Percentiles rank a stretch among this genome's conserved stretches.
These are phyloP conservation scores for Ormyrus labotus DNA, from an alignment of 2,888 invertebrate species.

Conservation along the genomic window DNA sequence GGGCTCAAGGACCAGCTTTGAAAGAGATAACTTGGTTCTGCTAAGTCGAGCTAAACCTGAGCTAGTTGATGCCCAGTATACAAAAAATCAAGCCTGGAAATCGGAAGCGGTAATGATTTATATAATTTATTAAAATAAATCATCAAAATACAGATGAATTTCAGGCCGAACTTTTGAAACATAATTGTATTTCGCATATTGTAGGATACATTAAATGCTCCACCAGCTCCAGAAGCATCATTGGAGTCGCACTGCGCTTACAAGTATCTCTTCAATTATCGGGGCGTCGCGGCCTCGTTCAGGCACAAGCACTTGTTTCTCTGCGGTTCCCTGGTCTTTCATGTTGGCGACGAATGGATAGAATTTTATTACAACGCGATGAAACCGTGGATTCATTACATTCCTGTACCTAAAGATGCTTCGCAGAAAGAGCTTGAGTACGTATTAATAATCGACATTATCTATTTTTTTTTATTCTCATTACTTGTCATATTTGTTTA, in stretches of 20 bases:
- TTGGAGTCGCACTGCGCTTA: conserved; percentile 95
- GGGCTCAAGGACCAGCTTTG: conserved; percentile 94
- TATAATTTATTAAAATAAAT: too few species aligned
- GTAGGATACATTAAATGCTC: conserved; percentile 90
- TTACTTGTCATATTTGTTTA: not conserved
- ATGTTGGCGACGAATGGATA: conserved; percentile 94
- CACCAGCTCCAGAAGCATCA: conserved; percentile 90
- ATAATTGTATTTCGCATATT: conserved; percentile 28
- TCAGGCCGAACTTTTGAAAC: not conserved
- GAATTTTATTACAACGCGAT: conserved; percentile 95
- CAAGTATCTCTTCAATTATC: conserved; percentile 96
- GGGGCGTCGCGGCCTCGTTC: conserved; percentile 98
- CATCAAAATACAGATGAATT: too few species aligned
- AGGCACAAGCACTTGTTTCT: conserved; percentile 96
- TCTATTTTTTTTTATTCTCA: not conserved
- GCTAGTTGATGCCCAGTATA: conserved; percentile 94
- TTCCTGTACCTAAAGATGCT: conserved; percentile 86
- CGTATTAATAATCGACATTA: not conserved
- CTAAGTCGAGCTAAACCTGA: conserved; percentile 86
- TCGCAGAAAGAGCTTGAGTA: conserved; percentile 83
- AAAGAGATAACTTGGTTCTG: conserved; percentile 91
- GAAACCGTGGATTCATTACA: conserved; percentile 96
- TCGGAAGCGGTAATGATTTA: conserved; percentile 83
- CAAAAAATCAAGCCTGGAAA: conserved; percentile 99
- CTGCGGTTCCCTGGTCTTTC: conserved; percentile 94